Conservation (phyloP, 2,888 invertebrate genomes). For the Sialis lutaria region DNA sequence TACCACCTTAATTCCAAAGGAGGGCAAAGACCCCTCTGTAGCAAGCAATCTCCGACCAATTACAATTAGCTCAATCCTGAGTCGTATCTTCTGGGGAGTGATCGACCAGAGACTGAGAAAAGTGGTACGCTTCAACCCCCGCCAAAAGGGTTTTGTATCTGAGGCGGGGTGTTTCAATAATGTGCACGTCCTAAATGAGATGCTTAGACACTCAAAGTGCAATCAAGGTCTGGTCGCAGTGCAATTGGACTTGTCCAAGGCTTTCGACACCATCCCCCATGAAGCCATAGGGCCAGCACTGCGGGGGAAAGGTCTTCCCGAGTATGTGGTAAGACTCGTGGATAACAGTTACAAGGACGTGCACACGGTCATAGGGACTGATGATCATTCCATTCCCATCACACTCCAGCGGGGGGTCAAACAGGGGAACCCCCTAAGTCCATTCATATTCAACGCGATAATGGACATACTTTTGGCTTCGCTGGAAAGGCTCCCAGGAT, state of each 20-base stretch:
- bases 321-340: background rate
- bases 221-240: constrained; percentile 15
- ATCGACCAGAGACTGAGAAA: constrained; percentile 7
- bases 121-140: background rate
- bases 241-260: constrained; percentile 20
- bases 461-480: background rate
- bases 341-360: background rate
- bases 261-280: constrained; percentile 15
- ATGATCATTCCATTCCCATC: background rate
- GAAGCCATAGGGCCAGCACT: constrained; percentile 5
- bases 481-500: background rate
- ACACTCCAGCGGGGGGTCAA: constrained; percentile 13
- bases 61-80: constrained; percentile 11
- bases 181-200: background rate
- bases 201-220: background rate
- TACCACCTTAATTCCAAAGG: constrained; percentile 12
- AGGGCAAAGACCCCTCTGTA: constrained; percentile 8
- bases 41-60: constrained; percentile 12
- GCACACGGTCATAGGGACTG: background rate
- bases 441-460: constrained; percentile 15
- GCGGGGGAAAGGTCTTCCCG: background rate
- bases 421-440: constrained; percentile 18
- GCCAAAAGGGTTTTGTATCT: constrained; percentile 11
- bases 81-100: constrained; percentile 9
- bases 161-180: constrained; percentile 10